Base-by-base conservation (phyloP, 2,113 vertebrate genomes). In the Lepisosteus oculatus region DNA sequence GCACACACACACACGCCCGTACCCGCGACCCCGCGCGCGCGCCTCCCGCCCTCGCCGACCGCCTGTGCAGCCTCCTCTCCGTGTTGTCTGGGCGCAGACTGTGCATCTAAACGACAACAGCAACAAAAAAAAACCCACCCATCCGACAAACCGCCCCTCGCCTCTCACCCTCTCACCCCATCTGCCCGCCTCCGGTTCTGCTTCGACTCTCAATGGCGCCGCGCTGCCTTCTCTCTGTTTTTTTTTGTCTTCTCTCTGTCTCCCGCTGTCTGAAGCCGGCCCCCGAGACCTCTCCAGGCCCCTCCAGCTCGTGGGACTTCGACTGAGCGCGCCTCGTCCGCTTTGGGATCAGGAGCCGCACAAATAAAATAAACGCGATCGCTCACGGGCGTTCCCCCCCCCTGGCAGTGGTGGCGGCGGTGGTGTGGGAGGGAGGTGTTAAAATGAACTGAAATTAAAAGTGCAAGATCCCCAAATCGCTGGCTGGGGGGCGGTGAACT, bases 231-330 rank as follows among this genome's bases (percentile, higher is more conserved):
- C 87, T 80, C 55, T 67, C 65, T 91, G 77, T 83, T 85, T 85
- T 92, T 80, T 91, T 82, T 61, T 71, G 69, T 88, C 77, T 88
- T 56, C 29, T 90, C 78, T 90, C 83, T 89, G 79, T 83, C 66
- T 89, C 84, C 81, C 76, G 85, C 72, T 90, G 80, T 86, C 76
- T 89, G 83, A 93, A 93, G 91, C 88, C 88, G 14, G 83, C 84
- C 84, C 86, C 84, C 0, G 89, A 91, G 90, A 91, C 88, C 84
- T 88, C 87, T 81, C 83, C 87, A 87, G 90, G 84, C 81, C 88
- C 90, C 55, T 45, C 69, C 72, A 88, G 80, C 85, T 90, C 90
- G 47, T 92, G 91, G 91, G 85, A 89, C 84, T 89, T 91, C 88
- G 90, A 91, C 83, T 93, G 90, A 93, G 85, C 80, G 77, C 82